Evolutionary conservation across 2,113 vertebrate species (phyloP).

Genomic region (Gymnorhina tibicen): DNA sequence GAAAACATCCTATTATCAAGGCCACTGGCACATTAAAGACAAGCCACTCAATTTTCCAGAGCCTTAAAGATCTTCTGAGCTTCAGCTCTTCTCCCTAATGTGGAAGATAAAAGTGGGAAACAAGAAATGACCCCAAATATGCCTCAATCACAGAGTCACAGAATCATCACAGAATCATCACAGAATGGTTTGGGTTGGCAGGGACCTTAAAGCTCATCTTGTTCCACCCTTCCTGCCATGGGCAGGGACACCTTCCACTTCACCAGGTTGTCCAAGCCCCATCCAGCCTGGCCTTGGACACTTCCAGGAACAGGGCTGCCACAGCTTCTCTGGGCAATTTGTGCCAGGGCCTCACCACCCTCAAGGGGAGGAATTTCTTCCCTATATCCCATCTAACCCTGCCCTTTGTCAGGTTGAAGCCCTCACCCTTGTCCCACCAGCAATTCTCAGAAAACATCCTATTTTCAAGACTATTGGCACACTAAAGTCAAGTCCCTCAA

Average conservation of each 20-base stretch:
- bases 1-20: not conserved
- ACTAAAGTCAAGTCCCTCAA: not conserved
- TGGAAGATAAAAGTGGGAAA: not conserved
- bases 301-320: not conserved
- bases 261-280: accelerated
- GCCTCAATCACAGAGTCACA: not conserved
- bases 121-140: not conserved
- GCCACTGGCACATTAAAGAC: not conserved
- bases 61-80: not conserved
- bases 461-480: not conserved
- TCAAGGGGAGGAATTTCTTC: not conserved
- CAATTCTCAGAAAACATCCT: not conserved
- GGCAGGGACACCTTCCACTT: not conserved
- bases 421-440: not conserved
- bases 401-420: not conserved
- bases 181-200: not conserved
- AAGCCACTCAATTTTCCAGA: not conserved
- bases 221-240: too few relatives aligned
- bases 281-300: accelerated
- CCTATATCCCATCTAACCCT: not conserved
- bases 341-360: not conserved
- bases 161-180: not conserved
- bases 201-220: not conserved
- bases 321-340: not conserved
- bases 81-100: not conserved